Evolutionary conservation across 1,140 invertebrate genomes (phyloP).

Genomic region (Plectus sambesii): DNA sequence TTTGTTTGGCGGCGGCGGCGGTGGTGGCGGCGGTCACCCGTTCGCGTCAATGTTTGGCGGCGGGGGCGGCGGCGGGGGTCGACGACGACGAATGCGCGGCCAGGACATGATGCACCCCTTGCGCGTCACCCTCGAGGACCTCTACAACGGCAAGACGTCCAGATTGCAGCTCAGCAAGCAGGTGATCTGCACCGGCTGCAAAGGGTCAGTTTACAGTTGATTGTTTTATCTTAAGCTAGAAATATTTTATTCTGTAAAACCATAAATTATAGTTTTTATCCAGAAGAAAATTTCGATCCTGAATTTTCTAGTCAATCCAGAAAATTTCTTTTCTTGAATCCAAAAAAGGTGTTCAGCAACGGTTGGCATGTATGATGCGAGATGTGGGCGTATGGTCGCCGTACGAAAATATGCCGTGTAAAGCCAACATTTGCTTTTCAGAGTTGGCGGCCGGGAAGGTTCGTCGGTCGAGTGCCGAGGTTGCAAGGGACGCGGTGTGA

Average conservation of each 20-base stretch:
- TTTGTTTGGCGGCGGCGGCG: conserved; percentile 32
- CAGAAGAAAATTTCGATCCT: too few relatives aligned
- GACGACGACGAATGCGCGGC: conserved; percentile 27
- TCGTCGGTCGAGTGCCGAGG: conserved; percentile 35
- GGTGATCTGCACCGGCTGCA: conserved; percentile 47
- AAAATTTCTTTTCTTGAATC: too few relatives aligned
- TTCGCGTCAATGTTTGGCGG: conserved; percentile 22
- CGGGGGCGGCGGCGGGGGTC: conserved; percentile 13
- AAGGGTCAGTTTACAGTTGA: conserved; percentile 47
- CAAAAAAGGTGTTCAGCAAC: too few relatives aligned
- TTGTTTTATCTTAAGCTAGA: too few relatives aligned
- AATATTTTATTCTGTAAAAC: too few relatives aligned
- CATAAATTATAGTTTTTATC: too few relatives aligned
- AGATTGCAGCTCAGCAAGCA: conserved; percentile 50
- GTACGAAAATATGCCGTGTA: too few relatives aligned
- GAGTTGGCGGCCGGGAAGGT: conserved; percentile 46
- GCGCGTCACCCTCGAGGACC: conserved; percentile 48
- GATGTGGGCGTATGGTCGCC: too few relatives aligned
- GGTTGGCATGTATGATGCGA: neutral
- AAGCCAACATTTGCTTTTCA: too few relatives aligned
- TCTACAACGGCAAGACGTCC: conserved; percentile 49
- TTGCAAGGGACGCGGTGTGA: conserved; percentile 48
- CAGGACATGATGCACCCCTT: conserved; percentile 43
- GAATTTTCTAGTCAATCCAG: too few relatives aligned
- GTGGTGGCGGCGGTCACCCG: conserved; percentile 24